Evolutionary conservation across 1,140 invertebrate species (phyloP), one percentile per base, ranked within the genome.

Genomic region (Dryas iulia): DNA sequence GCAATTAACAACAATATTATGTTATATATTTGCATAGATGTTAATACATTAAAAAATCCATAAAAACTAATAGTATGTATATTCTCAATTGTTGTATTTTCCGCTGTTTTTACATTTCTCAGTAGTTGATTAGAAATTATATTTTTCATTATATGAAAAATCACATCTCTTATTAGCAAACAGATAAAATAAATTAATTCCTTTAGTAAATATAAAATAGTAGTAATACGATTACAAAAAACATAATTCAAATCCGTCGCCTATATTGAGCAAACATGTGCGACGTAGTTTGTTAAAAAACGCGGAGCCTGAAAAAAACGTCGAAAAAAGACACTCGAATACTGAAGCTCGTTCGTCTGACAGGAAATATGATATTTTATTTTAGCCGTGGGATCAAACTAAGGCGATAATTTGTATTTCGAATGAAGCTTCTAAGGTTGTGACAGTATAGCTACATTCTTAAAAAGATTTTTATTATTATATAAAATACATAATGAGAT

Each of bases 361-460:
- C 89, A 90, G 89, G 89, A 91, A 91, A 91, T 89, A 89, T 91
- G 87, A 91, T 91, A 91, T 89, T 91, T 91, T 90, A 89, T 91
- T 89, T 91, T 87, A 82, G 86, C 83, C 87, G 89, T 90, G 87
- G 87, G 89, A 91, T 89, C 89, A 91, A 90, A 87, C 84, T 80
- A 64, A 83, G 76, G 82, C 85, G 89, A 89, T 91, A 91, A 91
- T 89, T 87, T 87, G 86, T 87, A 84, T 84, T 75, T 77, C 79
- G 78, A 83, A 86, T 79, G 76, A 74, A 82, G 88, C 81, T 83
- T 86, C 84, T 84, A 64, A 87, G 72, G 78, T 47, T 47, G 8
- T 73, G 71, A 87, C 75, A 77, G 66, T 80, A 84, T n/a, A n/a
- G n/a, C n/a, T n/a, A n/a, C n/a, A n/a, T n/a, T n/a, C n/a, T n/a